These are phyloP conservation scores for Trialeurodes vaporariorum DNA, from an alignment of 1,140 invertebrate species.

Conservation along the genomic window DNA sequence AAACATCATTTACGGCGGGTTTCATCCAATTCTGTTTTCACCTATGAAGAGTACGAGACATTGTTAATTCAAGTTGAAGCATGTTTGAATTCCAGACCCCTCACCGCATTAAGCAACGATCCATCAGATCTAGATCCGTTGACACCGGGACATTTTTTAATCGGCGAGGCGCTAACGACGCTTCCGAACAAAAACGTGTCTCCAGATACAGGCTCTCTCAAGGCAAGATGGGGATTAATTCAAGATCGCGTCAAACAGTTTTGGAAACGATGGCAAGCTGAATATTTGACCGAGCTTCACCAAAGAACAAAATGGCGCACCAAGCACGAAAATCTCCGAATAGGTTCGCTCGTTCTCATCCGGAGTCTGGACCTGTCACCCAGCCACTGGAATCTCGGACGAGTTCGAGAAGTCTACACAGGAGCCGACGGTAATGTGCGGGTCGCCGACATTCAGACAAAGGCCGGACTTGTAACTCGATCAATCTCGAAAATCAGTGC, in stretches of 20 bases:
- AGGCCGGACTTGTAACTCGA: background rate
- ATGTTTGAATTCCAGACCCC: slow-evolving; percentile 26
- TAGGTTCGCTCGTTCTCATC: slow-evolving; percentile 6
- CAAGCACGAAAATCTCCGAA: slow-evolving; percentile 5
- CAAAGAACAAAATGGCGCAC: slow-evolving; percentile 24
- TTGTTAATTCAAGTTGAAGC: slow-evolving; percentile 26
- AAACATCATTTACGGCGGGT: slow-evolving; percentile 22
- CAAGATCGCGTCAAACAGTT: slow-evolving; percentile 26
- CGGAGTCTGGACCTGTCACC: background rate
- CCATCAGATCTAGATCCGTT: slow-evolving; percentile 21
- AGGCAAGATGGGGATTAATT: slow-evolving; percentile 20
- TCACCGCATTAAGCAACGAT: slow-evolving; percentile 15
- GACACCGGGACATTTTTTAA: slow-evolving; percentile 29
- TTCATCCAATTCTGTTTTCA: slow-evolving; percentile 16
- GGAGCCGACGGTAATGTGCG: slow-evolving; percentile 25
- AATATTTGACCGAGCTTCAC: slow-evolving; percentile 29
- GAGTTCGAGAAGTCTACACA: slow-evolving; percentile 18
- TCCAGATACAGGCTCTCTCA: too few species aligned
- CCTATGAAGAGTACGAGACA: slow-evolving; percentile 31
- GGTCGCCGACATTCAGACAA: slow-evolving; percentile 20
- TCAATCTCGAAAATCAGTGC: too few species aligned
- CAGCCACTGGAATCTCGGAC: slow-evolving; percentile 26
- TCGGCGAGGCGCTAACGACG: slow-evolving; percentile 26
- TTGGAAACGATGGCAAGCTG: slow-evolving; percentile 27
- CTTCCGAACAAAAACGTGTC: slow-evolving; percentile 27